Base-by-base conservation (phyloP, 2,888 invertebrate genomes). In the Homarus gammarus region DNA sequence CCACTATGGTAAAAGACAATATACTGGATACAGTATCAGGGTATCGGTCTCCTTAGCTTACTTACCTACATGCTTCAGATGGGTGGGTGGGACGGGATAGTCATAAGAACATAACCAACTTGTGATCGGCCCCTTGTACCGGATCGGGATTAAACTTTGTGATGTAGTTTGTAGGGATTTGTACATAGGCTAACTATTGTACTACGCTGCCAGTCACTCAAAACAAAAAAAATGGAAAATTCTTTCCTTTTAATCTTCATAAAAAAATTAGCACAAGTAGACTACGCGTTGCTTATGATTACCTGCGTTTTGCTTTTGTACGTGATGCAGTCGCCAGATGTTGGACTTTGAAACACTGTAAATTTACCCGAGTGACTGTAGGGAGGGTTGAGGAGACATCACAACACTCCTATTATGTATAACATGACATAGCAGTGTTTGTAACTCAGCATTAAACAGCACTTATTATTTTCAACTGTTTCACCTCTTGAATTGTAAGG, bases 101-200 rank as follows among this genome's bases (percentile, higher is more conserved):
- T 64, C 12, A 64, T 64, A 22, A 56, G 22, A 64, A 10, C 1
- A 27, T 64, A n/a, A 64, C 2, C 8, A 22, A 18, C 1, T 64
- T 64, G 64, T 12, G 64, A 64, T 64, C 27, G 64, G 64, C 64
- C 27, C 27, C 64, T 64, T 64, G 64, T 64, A 64, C 64, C 27
- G 64, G 27, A 64, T 64, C 27, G 27, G 27, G 64, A 64, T n/a
- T 64, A 8, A 27, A 64, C n/a, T 64, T n/a, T 64, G n/a, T 64
- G n/a, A 27, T 64, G 64, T 64, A 31, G 64, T 64, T 64, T 27
- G 3, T 64, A 27, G 64, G 27, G 3, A 27, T 27, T n/a, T 64
- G 6, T 64, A 64, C 12, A 64, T 64, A 64, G 27, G 27, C 64
- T 64, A 64, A 12, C 64, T n/a, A n/a, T n/a, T n/a, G n/a, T n/a